A percentile compares a stretch with the other conserved stretches of the same genome.
Evolutionary conservation across 2,797 vertebrate species (phyloP).

Genomic region (Moxostoma hubbsi): DNA sequence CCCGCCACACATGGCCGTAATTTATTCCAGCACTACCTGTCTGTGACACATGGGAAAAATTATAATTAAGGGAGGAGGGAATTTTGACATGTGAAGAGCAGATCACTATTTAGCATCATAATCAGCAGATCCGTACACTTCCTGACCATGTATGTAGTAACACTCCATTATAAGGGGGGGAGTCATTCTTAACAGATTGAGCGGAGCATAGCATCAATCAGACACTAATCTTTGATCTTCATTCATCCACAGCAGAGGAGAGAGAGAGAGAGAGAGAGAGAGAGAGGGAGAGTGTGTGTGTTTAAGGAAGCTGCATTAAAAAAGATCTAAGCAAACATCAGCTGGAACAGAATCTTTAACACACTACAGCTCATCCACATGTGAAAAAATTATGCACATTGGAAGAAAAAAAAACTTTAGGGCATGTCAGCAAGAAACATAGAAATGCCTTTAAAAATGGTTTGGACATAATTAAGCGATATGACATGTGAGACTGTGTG

Average conservation of each 20-base stretch:
- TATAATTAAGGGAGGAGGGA: constrained; percentile 98
- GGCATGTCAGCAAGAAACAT: too few species aligned
- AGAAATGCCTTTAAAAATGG: too few species aligned
- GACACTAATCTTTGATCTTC: constrained; percentile 87
- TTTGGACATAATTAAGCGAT: too few species aligned
- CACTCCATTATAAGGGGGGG: constrained; percentile 88
- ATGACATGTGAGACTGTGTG: too few species aligned
- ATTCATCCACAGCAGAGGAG: constrained; percentile 67
- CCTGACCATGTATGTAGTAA: constrained; percentile 79
- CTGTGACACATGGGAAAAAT: constrained; percentile 89
- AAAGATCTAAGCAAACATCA: not conserved
- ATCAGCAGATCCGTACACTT: constrained; percentile 96
- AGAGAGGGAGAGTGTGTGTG: not conserved
- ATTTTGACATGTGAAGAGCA: constrained; percentile 98
- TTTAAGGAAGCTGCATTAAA: not conserved
- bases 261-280: not conserved
- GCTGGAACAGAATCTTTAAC: not conserved
- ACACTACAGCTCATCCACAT: not conserved
- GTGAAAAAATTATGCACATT: not conserved
- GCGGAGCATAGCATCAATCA: constrained; percentile 87
- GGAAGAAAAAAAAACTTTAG: too few species aligned
- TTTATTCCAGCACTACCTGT: constrained; percentile 95
- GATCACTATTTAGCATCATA: constrained; percentile 99
- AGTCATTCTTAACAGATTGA: constrained; percentile 17
- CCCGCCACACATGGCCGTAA: constrained; percentile 78